Conservation (phyloP, 2,797 vertebrate genomes). For the Alfaro cultratus region DNA sequence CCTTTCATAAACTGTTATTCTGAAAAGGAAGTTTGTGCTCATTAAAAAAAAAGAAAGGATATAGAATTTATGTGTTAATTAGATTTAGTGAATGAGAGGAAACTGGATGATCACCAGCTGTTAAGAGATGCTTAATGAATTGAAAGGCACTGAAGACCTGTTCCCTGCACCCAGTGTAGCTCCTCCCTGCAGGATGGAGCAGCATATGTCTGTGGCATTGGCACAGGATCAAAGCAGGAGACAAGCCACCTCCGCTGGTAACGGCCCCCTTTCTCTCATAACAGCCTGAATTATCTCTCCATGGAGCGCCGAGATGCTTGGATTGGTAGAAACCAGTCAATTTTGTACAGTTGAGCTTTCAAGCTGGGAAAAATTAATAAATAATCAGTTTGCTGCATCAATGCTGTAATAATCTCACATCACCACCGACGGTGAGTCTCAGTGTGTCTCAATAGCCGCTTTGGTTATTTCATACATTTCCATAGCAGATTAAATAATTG, state of each 20-base stretch:
- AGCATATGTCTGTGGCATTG: slow-evolving; percentile 70
- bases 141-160: slow-evolving; percentile 45
- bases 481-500: slow-evolving; percentile 24
- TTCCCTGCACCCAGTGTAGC: slow-evolving; percentile 51
- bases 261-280: slow-evolving; percentile 38
- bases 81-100: slow-evolving; percentile 55
- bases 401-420: slow-evolving; percentile 5
- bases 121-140: slow-evolving; percentile 64
- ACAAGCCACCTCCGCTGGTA: slow-evolving; percentile 58
- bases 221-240: slow-evolving; percentile 71
- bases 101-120: slow-evolving; percentile 68
- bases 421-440: background rate
- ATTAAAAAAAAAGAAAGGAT: slow-evolving; percentile 21
- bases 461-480: slow-evolving; percentile 27
- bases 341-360: slow-evolving; percentile 21
- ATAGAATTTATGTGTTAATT: slow-evolving; percentile 52
- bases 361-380: slow-evolving; percentile 9
- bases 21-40: slow-evolving; percentile 24
- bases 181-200: slow-evolving; percentile 72
- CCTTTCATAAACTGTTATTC: slow-evolving; percentile 16
- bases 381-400: slow-evolving; percentile 23
- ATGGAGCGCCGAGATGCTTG: slow-evolving; percentile 35
- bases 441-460: slow-evolving; percentile 9
- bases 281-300: slow-evolving; percentile 35
- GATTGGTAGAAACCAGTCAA: slow-evolving; percentile 35